These are phyloP conservation scores for Tipula unca DNA, from an alignment of 2,888 invertebrate species.

Conservation along the genomic window DNA sequence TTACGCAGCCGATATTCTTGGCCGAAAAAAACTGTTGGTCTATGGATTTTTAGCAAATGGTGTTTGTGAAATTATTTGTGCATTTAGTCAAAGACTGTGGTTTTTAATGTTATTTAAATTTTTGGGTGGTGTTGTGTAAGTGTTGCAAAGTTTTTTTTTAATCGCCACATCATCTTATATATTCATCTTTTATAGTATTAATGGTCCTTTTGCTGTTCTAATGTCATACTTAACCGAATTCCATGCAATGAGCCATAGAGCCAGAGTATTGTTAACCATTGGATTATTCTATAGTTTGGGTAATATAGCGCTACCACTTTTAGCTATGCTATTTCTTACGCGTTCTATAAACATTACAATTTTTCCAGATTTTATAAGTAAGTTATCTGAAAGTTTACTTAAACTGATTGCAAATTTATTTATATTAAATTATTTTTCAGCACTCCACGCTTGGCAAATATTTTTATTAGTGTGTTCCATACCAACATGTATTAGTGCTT, in stretches of 20 bases:
- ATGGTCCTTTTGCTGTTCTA: conserved; percentile 65
- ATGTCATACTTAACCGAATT: conserved; percentile 66
- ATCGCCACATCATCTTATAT: neutral
- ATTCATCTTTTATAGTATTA: conserved; percentile 41
- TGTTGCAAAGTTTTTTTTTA: conserved; percentile 26
- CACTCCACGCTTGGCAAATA: conserved; percentile 53
- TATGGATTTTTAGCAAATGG: conserved; percentile 57
- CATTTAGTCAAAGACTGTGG: conserved; percentile 56
- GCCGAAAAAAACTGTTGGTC: conserved; percentile 57
- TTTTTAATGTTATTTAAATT: conserved; percentile 62
- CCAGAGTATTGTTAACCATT: conserved; percentile 54
- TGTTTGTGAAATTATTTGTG: conserved; percentile 53
- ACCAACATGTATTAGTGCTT: conserved; percentile 57
- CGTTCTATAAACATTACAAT: conserved; percentile 46
- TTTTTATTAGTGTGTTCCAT: conserved; percentile 50
- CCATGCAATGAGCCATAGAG: conserved; percentile 55
- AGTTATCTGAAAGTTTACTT: conserved; percentile 22
- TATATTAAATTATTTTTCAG: conserved; percentile 28
- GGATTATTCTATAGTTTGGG: conserved; percentile 59
- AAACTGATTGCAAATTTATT: neutral
- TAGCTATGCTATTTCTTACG: conserved; percentile 67
- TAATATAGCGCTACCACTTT: conserved; percentile 53
- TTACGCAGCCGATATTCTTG: conserved; percentile 64
- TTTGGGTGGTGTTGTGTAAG: conserved; percentile 66
- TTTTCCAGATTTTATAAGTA: conserved; percentile 38